phyloP scores from a whole-genome alignment of 2,113 vertebrate genomes.

The Polyodon spathula region DNA sequence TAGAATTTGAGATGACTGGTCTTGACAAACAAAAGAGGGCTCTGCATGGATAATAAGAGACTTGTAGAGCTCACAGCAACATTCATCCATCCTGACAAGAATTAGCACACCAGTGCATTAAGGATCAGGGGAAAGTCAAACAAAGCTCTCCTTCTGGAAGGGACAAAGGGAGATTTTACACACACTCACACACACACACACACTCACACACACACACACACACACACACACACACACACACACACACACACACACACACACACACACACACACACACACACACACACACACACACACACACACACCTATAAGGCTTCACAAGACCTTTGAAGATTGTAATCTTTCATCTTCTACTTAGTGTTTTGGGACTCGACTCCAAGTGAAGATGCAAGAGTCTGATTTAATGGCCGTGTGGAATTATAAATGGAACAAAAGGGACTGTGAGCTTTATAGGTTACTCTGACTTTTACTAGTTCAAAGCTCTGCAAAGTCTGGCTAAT shows the following conservation, averaged over 20 bases:
- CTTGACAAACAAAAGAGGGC: no score
- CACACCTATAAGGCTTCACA: conserved; percentile 34
- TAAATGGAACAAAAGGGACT: conserved; percentile 15
- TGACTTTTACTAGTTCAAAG: conserved; percentile 22
- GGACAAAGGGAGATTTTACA: no score
- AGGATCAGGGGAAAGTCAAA: conserved; percentile 32
- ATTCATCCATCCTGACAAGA: conserved; percentile 31
- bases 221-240: no score
- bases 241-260: no score
- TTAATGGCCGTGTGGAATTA: conserved; percentile 31
- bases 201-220: no score
- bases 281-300: conserved; percentile 27
- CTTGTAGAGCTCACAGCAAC: conserved; percentile 13
- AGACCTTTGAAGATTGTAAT: conserved; percentile 49
- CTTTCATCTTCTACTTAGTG: conserved; percentile 50
- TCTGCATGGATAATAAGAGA: no score
- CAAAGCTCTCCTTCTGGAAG: conserved; percentile 31
- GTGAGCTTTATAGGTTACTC: conserved; percentile 24
- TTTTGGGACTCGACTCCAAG: conserved; percentile 59
- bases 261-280: conserved; percentile 5
- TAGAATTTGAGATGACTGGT: no score
- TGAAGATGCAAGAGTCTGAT: conserved; percentile 21
- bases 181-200: no score
- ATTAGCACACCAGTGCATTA: conserved; percentile 27
- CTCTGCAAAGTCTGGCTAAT: background rate